Percentiles rank a stretch among this genome's conserved stretches.
Evolutionary conservation across 2,113 vertebrate species (phyloP).

Genomic region (Sapayoa aenigma): DNA sequence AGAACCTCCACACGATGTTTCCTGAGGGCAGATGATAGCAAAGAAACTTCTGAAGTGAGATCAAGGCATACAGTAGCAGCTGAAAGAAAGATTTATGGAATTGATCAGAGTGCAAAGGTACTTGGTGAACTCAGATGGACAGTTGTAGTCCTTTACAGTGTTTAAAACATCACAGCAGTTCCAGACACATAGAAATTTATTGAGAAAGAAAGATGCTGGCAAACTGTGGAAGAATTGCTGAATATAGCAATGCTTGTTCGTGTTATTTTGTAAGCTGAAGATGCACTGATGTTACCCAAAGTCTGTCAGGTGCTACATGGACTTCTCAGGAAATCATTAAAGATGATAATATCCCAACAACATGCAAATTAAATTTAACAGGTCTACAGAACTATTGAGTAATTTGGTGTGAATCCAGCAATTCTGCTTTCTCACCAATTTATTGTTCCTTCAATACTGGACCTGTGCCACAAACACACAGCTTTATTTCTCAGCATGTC

Average conservation of each 20-base stretch:
- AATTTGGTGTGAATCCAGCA: conserved; percentile 10
- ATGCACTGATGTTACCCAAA: not conserved
- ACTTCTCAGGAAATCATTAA: not conserved
- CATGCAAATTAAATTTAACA: not conserved
- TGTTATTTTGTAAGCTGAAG: not conserved
- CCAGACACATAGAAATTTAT: not conserved
- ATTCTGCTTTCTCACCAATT: conserved; percentile 6
- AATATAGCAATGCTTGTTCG: not conserved
- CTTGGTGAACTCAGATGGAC: not conserved
- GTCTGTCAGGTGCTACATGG: not conserved
- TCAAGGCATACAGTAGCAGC: not conserved
- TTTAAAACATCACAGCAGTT: not conserved
- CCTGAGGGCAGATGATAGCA: conserved; percentile 6
- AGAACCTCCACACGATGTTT: not conserved
- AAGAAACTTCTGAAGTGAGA: conserved; percentile 16
- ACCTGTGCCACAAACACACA: not conserved
- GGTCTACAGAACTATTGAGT: not conserved
- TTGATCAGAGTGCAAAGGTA: not conserved
- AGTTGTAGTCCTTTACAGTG: not conserved
- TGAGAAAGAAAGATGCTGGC: not conserved
- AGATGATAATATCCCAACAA: not conserved
- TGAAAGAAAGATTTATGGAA: not conserved
- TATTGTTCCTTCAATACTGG: conserved; percentile 15
- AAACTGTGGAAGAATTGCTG: not conserved
- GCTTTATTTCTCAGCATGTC: not conserved